Evolutionary conservation across 2,113 vertebrate species (phyloP), one percentile per base, ranked within the genome.

Genomic region (Catharus minimus): DNA sequence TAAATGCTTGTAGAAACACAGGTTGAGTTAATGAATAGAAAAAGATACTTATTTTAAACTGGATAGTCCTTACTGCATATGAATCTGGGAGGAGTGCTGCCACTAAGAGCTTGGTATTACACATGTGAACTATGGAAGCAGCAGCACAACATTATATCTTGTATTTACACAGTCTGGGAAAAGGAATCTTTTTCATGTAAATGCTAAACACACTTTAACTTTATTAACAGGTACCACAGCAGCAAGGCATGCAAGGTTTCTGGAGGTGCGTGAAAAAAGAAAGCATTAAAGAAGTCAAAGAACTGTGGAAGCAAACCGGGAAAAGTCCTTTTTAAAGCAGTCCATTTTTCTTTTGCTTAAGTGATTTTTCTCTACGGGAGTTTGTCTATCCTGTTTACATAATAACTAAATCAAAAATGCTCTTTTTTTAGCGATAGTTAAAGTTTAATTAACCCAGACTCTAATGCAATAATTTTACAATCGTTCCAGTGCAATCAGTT

Each of bases 181-280:
- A 69, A 57, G 41, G 32, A 75, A 36, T 36, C 10, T 18, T 49
- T 53, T 72, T 36, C 36, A 8, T 56, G 47, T 80, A 62, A 87
- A 69, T 73, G 28, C 67, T 94, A 73, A 96, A 94, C 22, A 27
- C 36, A 17, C n/a, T 85, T 30, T 50, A 47, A 89, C 22, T 95
- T 82, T 88, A 39, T 86, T 92, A 68, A 95, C 97, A 99, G 99
- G 98, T 99, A 76, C 98, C 98, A 1, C 98, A 98, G 10, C 98
- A 99, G 92, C 96, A 77, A 67, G 98, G 98, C 53, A 27, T 99
- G 52, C 97, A 98, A 43, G 99, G 98, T 77, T 99, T 98, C 97
- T 99, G 99, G 99, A 99, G 98, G 86, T 99, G 99, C 93, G 99
- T 99, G 96, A 99, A 99, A 95, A 98, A 96, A 82, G 99, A 99